These are phyloP conservation scores for Stichodactyla mertensii DNA, from an alignment of 64 coral and sea anemone species.

Conservation along the genomic window DNA sequence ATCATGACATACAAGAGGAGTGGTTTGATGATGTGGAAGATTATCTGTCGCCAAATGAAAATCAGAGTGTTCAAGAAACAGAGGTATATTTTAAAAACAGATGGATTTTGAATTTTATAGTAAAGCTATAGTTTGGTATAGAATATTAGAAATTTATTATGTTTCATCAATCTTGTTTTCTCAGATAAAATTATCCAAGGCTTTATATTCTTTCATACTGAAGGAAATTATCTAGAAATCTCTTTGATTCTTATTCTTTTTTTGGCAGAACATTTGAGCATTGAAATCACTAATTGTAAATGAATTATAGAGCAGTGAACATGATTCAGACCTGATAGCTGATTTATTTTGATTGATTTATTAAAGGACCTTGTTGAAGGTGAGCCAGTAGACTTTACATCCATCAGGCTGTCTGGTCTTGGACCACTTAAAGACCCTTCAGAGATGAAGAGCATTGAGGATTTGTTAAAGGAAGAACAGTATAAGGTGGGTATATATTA, in stretches of 20 bases:
- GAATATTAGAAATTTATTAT: too few relatives aligned
- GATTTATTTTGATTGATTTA: not conserved
- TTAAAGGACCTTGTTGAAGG: slow-evolving; percentile 80
- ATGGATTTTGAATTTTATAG: too few relatives aligned
- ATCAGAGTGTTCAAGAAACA: not conserved
- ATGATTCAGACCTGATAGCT: too few relatives aligned
- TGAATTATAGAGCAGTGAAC: too few relatives aligned
- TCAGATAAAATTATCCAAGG: too few relatives aligned
- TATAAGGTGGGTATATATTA: slow-evolving; percentile 55
- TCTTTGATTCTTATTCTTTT: too few relatives aligned
- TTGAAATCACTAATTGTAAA: too few relatives aligned
- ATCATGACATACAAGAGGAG: slow-evolving; percentile 49
- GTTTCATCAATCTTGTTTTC: too few relatives aligned
- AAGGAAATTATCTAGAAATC: too few relatives aligned
- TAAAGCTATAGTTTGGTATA: too few relatives aligned
- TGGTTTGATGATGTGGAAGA: slow-evolving; percentile 72
- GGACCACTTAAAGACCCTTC: slow-evolving; percentile 48
- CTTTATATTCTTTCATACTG: too few relatives aligned
- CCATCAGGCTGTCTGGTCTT: slow-evolving; percentile 62
- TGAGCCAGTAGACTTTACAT: slow-evolving; percentile 54
- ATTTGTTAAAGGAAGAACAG: slow-evolving; percentile 50
- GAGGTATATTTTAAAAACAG: not conserved
- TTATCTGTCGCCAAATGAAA: not conserved
- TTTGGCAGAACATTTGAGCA: too few relatives aligned
- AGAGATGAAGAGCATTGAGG: slow-evolving; percentile 34